Conservation (phyloP, 1,140 invertebrate genomes). For the Ruditapes philippinarum region DNA sequence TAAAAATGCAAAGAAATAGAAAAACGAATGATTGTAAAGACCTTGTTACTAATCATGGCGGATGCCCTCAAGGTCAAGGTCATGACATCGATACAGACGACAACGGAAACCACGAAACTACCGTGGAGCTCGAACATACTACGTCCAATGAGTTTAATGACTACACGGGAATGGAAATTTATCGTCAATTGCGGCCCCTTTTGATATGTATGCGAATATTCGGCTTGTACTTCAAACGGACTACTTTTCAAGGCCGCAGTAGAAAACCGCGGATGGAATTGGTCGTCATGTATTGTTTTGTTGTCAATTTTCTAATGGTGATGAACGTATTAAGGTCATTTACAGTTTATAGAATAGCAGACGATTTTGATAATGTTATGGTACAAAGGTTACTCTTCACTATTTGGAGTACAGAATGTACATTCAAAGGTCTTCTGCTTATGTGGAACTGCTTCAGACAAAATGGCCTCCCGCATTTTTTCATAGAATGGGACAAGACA, state of each 20-base stretch:
- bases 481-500: slow-evolving; percentile 14
- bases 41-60: not conserved
- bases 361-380: slow-evolving; percentile 27
- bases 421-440: slow-evolving; percentile 40
- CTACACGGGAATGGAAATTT: slow-evolving; percentile 5
- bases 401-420: slow-evolving; percentile 60
- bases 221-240: slow-evolving; percentile 42
- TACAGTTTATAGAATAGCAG: slow-evolving; percentile 31
- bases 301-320: slow-evolving; percentile 37
- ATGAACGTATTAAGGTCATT: slow-evolving; percentile 37
- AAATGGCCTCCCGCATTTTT: slow-evolving; percentile 33
- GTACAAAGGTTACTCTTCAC: slow-evolving; percentile 46
- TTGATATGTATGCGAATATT: slow-evolving; percentile 48
- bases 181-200: slow-evolving; percentile 30
- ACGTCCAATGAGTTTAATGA: not conserved
- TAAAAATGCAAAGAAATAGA: not conserved
- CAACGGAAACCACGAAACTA: not conserved
- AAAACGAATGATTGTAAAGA: not conserved
- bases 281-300: slow-evolving; percentile 34
- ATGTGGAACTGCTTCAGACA: slow-evolving; percentile 39
- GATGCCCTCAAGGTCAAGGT: not conserved
- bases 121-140: not conserved
- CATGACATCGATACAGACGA: not conserved
- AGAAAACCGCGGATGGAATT: slow-evolving; percentile 9
- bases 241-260: not conserved